A percentile compares a stretch with the other conserved stretches of the same genome.
phyloP scores from a whole-genome alignment of 2,797 vertebrate genomes.

The Sus cebifrons region DNA sequence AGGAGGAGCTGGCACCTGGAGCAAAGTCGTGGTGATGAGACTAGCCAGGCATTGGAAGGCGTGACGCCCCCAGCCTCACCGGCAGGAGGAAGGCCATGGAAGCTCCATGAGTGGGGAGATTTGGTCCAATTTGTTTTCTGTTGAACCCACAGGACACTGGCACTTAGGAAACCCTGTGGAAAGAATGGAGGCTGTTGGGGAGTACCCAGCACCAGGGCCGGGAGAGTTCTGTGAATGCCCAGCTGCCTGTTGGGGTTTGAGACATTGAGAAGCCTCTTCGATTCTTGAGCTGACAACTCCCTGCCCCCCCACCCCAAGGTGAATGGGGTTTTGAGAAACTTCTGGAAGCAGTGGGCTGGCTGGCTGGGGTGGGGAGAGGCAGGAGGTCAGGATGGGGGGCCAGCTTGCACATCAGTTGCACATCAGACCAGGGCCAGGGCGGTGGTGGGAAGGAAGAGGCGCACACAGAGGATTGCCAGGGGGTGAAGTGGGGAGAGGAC shows the following conservation, averaged over 20 bases:
- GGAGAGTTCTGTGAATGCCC: background rate
- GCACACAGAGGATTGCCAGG: background rate
- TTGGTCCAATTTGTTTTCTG: background rate
- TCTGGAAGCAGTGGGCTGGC: background rate
- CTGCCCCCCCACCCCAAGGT: too few species aligned
- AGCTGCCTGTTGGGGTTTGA: background rate
- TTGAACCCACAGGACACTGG: background rate
- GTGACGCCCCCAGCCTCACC: background rate
- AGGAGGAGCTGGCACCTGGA: background rate
- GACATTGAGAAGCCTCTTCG: background rate
- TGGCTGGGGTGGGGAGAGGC: background rate
- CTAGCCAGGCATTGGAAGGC: background rate
- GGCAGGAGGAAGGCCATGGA: background rate
- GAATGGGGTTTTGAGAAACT: conserved; percentile 16
- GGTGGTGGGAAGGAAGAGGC: background rate
- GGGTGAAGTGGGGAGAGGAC: background rate
- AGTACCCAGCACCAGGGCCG: background rate
- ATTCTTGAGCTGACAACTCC: background rate
- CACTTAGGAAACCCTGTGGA: background rate
- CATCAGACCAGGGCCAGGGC: too few species aligned
- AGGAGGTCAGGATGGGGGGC: background rate
- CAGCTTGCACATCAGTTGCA: background rate
- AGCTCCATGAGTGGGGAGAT: background rate
- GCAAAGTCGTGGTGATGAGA: background rate
- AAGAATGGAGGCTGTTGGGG: background rate